Conservation (phyloP, 2,113 vertebrate species). For the Burhinus oedicnemus region DNA sequence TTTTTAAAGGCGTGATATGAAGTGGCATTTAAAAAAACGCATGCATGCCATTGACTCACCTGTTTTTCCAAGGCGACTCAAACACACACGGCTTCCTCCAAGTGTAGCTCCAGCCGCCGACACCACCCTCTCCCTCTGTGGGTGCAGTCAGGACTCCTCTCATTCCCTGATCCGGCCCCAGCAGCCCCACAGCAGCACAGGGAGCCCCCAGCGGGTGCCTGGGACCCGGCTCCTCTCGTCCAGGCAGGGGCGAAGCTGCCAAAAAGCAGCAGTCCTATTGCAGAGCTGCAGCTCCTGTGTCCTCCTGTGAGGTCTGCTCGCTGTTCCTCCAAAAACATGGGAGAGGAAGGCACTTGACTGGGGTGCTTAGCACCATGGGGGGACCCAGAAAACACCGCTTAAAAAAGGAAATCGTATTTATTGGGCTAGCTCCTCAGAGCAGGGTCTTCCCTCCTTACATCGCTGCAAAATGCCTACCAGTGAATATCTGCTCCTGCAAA, state of each 20-base stretch:
- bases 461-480: not conserved
- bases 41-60: fast-evolving
- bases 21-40: not conserved
- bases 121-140: fast-evolving
- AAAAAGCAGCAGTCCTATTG: not conserved
- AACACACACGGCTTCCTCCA: not conserved
- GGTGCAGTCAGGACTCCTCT: not conserved
- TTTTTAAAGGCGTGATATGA: not conserved
- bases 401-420: not conserved
- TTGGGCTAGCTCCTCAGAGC: not conserved
- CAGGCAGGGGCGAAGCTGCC: not conserved
- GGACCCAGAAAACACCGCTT: not conserved
- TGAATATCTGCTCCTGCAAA: not conserved
- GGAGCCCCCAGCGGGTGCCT: not conserved
- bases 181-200: not conserved
- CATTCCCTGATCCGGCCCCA: not conserved
- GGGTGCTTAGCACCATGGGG: not conserved
- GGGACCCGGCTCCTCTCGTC: not conserved
- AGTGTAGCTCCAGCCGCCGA: not conserved
- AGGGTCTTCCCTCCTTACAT: not conserved
- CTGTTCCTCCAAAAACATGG: not conserved
- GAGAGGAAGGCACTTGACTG: not conserved
- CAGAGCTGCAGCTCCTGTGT: not conserved
- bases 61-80: not conserved
- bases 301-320: not conserved